Evolutionary conservation across 2,797 vertebrate species (phyloP).

Genomic region (Fundulus diaphanus): DNA sequence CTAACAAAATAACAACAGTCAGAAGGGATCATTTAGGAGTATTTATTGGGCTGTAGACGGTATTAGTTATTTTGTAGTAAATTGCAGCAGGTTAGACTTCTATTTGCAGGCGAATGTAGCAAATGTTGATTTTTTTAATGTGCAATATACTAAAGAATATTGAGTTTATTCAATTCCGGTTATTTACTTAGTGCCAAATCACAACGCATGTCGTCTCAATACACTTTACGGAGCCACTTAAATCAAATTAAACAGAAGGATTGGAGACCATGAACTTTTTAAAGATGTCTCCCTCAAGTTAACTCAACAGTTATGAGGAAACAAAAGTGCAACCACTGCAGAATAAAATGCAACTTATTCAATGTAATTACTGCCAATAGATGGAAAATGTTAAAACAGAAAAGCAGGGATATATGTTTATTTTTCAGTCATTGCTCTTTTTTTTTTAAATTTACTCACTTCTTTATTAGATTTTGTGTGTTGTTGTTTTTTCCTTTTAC

Average conservation of each 20-base stretch:
- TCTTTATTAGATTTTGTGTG: neutral
- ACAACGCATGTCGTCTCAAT: too few species aligned
- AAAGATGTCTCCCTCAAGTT: too few species aligned
- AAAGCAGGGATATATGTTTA: neutral
- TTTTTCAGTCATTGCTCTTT: neutral
- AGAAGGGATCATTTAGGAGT: neutral
- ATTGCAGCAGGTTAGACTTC: neutral
- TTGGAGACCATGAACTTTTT: too few species aligned
- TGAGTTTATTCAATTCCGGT: too few species aligned
- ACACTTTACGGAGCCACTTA: too few species aligned
- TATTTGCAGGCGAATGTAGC: neutral
- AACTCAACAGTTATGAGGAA: neutral
- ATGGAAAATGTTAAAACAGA: neutral
- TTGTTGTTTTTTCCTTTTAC: conserved; percentile 8
- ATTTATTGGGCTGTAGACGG: neutral
- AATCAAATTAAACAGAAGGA: too few species aligned
- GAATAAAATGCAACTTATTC: neutral
- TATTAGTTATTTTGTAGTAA: neutral
- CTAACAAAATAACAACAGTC: neutral
- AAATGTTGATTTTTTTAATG: neutral
- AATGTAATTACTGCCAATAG: neutral
- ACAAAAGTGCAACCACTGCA: neutral
- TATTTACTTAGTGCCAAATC: too few species aligned
- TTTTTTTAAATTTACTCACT: too few species aligned
- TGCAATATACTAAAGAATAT: too few species aligned